Base-by-base conservation (phyloP, 2,888 invertebrate genomes). In the Balanococcus diminutus region DNA sequence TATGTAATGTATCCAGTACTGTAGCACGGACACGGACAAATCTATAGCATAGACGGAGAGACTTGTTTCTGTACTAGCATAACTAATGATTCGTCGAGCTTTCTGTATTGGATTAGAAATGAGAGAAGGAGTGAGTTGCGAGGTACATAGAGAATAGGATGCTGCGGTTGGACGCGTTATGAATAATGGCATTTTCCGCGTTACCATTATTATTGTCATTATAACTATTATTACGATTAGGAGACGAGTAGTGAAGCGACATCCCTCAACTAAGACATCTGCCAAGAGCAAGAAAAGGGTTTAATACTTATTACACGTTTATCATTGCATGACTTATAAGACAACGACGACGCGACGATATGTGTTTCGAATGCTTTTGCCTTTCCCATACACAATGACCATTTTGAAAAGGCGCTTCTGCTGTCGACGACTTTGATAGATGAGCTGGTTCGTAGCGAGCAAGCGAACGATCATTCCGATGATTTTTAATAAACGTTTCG, bases 191-290 rank as follows among this genome's bases (percentile, higher is more conserved):
- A 79, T 79, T 79, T 79, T 79, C 75, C 75, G 36, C 75, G 75
- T 79, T 79, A 79, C 75, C 36, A 79, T 79, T 79, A 79, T 79
- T 79, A 79, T 79, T 79, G 75, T 79, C 75, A 79, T 79, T 79
- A 79, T 79, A 79, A 79, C 75, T 79, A 79, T 79, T 79, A 79
- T 79, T 79, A 79, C 75, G 36, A 79, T 79, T 79, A 79, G 36
- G 75, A 36, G 31, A 79, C 75, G 75, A 79, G 56, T 56, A 56
- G 56, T 28, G 75, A 79, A 36, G 36, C 67, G 67, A 67, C 67
- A 36, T 79, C 75, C 32, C 75, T 79, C 75, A 79, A 79, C 31
- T 79, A 79, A 79, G 75, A 79, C 75, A 79, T 79, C 75, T 79
- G 75, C 32, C 75, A 36, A 36, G 75, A 79, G 67, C 67, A 67